Base-by-base conservation (phyloP, 2,113 vertebrate species). In the Catagonus wagneri region DNA sequence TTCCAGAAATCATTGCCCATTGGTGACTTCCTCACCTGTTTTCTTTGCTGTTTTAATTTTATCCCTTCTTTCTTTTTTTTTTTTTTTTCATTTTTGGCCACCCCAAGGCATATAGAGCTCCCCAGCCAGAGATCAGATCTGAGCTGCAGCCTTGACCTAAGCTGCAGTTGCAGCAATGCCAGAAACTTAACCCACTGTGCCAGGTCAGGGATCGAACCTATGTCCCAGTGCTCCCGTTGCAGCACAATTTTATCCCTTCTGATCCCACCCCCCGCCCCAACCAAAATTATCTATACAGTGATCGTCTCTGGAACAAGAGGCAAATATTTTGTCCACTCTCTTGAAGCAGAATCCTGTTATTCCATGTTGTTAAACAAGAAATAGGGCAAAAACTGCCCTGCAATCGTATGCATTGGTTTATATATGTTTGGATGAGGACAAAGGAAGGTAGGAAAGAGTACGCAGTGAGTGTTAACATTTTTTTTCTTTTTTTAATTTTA, bases 11-110 rank as follows among this genome's bases (percentile, higher is more conserved):
- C 13, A 20, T 20, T n/a, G 13, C 61, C 32, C 34, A 16, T 32
- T 63, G 27, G 22, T 72, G 71, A 72, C 11, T 75, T 86, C 72
- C 39, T 89, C 17, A 66, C 34, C 16, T 83, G 1, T 76, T 68
- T 29, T 54, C n/a, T 90, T 88, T 76, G 76, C 52, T 25, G 23
- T 90, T 96, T 94, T 83, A 83, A 93, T 80, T 94, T 75, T 76
- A 80, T 13, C 22, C 4, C 14, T 2, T 10, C 39, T 25, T 27
- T 32, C 12, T 14, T 19, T 23, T 58, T n/a, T n/a, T n/a, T n/a
- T 44, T 44, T 44, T 44, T 44, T 44, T 44, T 44, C 44, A 44
- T 44, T 44, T 44, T 44, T 44, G 44, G 44, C 44, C 44, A 44
- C 44, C 44, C 44, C 44, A 8, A 44, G 44, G 44, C 44, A 44